Conservation (phyloP, 2,797 vertebrate genomes). For the Esox masquinongy region DNA sequence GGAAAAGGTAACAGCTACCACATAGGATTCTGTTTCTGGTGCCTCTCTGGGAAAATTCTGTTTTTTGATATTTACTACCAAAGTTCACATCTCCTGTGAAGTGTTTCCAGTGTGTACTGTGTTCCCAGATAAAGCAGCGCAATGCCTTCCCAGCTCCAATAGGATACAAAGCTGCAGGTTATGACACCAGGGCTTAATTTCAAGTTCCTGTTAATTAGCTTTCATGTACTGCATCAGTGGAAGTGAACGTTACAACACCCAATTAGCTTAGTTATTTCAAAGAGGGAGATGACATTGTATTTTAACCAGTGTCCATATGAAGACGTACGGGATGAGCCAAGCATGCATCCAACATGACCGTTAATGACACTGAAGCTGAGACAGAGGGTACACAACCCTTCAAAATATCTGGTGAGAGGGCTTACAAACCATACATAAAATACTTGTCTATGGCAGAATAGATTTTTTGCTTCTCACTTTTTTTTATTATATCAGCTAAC, state of each 20-base stretch:
- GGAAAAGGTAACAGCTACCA: neutral
- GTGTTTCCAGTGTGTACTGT: conserved; percentile 1
- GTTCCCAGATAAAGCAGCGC: neutral
- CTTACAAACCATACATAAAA: neutral
- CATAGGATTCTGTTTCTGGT: neutral
- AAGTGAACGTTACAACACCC: neutral
- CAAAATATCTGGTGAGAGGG: neutral
- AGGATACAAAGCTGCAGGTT: neutral
- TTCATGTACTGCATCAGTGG: neutral
- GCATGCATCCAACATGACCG: neutral
- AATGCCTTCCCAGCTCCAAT: neutral
- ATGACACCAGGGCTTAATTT: neutral
- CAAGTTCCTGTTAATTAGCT: neutral
- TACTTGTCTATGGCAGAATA: neutral
- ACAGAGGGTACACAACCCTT: neutral
- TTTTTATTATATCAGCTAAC: neutral
- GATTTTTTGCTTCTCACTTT: neutral
- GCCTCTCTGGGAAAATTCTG: neutral
- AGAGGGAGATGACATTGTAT: neutral
- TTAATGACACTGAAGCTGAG: neutral
- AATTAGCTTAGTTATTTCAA: neutral
- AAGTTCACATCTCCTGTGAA: neutral
- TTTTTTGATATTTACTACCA: neutral
- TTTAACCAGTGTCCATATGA: neutral
- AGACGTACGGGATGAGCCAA: neutral